A percentile compares a stretch with the other conserved stretches of the same genome.
These are phyloP conservation scores for Numenius arquata DNA, from an alignment of 2,113 vertebrate genomes.

Conservation along the genomic window DNA sequence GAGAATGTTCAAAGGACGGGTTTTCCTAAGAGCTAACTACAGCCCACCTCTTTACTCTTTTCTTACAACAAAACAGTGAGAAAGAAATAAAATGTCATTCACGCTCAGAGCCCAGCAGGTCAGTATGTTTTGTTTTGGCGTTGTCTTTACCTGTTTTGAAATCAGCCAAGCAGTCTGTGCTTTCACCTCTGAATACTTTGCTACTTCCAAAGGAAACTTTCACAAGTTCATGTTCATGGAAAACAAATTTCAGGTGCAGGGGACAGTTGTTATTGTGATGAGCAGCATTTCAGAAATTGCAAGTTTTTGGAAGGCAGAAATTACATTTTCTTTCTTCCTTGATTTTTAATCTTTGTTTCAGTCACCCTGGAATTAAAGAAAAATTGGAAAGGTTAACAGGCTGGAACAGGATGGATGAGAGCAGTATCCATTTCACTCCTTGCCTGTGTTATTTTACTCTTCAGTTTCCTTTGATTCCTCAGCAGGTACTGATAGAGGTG, in stretches of 20 bases:
- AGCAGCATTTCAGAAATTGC: not conserved
- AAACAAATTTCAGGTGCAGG: not conserved
- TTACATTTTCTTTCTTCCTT: not conserved
- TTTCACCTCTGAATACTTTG: not conserved
- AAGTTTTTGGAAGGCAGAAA: not conserved
- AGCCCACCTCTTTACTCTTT: not conserved
- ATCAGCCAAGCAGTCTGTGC: not conserved
- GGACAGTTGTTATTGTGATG: not conserved
- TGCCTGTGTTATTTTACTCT: not conserved
- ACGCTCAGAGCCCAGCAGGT: not conserved
- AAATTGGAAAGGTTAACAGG: not conserved
- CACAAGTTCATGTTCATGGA: not conserved
- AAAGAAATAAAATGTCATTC: not conserved
- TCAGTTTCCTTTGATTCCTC: not conserved
- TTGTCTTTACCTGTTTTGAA: not conserved
- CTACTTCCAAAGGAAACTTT: not conserved
- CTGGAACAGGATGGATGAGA: not conserved
- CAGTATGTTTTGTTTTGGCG: not conserved
- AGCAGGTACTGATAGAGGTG: not conserved
- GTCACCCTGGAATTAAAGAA: not conserved
- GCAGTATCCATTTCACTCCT: not conserved
- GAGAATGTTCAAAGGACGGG: not conserved
- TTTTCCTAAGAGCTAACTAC: not conserved
- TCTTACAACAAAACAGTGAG: not conserved
- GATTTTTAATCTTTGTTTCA: conserved; percentile 15